Evolutionary conservation across 2,888 invertebrate species (phyloP).

Genomic region (Euplexia lucipara): DNA sequence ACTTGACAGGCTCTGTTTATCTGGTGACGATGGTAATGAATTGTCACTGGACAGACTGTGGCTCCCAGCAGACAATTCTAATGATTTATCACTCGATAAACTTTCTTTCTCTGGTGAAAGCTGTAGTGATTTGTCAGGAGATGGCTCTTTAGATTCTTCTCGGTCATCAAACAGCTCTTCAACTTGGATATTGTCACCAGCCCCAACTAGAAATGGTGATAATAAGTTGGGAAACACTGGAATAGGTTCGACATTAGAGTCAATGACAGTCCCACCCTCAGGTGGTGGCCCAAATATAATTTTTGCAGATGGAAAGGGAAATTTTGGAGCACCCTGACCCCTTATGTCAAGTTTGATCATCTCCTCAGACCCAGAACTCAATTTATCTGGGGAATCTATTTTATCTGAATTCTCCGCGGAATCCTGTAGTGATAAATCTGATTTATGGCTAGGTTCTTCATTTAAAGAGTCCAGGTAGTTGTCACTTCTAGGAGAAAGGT

Average conservation of each 20-base stretch:
- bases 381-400: constrained; percentile 70
- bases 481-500: constrained; percentile 78
- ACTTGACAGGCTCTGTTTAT: constrained; percentile 74
- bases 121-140: constrained; percentile 58
- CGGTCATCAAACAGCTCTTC: constrained; percentile 76
- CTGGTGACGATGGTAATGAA: constrained; percentile 68
- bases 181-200: constrained; percentile 75
- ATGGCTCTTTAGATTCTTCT: constrained; percentile 63
- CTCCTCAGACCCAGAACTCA: constrained; percentile 85
- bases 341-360: constrained; percentile 88
- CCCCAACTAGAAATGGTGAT: constrained; percentile 83
- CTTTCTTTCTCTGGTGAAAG: constrained; percentile 61
- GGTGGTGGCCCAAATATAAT: constrained; percentile 88
- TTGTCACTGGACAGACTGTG: constrained; percentile 69
- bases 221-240: constrained; percentile 82
- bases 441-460: constrained; percentile 74
- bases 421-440: constrained; percentile 65
- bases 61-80: constrained; percentile 54
- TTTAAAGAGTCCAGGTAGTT: constrained; percentile 84
- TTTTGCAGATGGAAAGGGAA: constrained; percentile 79
- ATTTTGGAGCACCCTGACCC: constrained; percentile 83
- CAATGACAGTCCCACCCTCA: constrained; percentile 79
- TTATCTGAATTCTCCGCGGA: constrained; percentile 67
- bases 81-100: constrained; percentile 67
- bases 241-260: constrained; percentile 74